phyloP scores from a whole-genome alignment of 2,888 invertebrate species.

The Temnothorax unifasciatus region DNA sequence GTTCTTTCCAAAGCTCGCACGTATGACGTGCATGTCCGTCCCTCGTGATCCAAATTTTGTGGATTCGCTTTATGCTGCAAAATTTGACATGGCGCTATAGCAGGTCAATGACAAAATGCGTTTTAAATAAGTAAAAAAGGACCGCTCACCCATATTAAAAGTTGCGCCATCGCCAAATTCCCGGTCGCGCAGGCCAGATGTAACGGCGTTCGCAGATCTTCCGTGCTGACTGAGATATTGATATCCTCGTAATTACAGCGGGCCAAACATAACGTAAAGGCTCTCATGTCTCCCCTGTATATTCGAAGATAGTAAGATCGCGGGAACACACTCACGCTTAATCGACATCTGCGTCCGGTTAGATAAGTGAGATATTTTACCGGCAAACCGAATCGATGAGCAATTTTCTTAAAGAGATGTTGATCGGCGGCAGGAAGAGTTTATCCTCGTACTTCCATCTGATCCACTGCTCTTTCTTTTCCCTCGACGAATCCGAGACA shows the following conservation, averaged over 20 bases:
- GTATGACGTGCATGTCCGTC: slow-evolving; percentile 93
- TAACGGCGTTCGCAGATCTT: slow-evolving; percentile 93
- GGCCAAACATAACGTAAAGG: slow-evolving; percentile 89
- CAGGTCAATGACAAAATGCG: background rate
- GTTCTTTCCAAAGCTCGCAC: slow-evolving; percentile 88
- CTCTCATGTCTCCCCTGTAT: slow-evolving; percentile 90
- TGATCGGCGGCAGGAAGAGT: slow-evolving; percentile 92
- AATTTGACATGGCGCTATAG: slow-evolving; percentile 37
- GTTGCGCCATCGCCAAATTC: slow-evolving; percentile 95
- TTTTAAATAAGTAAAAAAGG: slow-evolving; percentile 16
- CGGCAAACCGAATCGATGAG: slow-evolving; percentile 90
- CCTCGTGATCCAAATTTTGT: slow-evolving; percentile 95
- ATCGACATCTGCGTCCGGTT: background rate
- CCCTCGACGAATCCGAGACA: slow-evolving; percentile 91
- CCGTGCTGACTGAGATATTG: slow-evolving; percentile 91
- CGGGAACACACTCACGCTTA: background rate
- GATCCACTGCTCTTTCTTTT: slow-evolving; percentile 98
- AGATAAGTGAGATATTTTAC: slow-evolving; percentile 67
- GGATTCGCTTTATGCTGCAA: slow-evolving; percentile 97
- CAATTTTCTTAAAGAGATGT: slow-evolving; percentile 90
- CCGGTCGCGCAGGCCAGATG: slow-evolving; percentile 96
- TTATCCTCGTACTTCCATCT: slow-evolving; percentile 97
- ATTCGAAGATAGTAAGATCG: slow-evolving; percentile 55
- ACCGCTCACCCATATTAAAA: slow-evolving; percentile 95
- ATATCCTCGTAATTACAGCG: slow-evolving; percentile 91